These are phyloP conservation scores for Helogale parvula DNA, from an alignment of 2,113 vertebrate species.

Conservation along the genomic window DNA sequence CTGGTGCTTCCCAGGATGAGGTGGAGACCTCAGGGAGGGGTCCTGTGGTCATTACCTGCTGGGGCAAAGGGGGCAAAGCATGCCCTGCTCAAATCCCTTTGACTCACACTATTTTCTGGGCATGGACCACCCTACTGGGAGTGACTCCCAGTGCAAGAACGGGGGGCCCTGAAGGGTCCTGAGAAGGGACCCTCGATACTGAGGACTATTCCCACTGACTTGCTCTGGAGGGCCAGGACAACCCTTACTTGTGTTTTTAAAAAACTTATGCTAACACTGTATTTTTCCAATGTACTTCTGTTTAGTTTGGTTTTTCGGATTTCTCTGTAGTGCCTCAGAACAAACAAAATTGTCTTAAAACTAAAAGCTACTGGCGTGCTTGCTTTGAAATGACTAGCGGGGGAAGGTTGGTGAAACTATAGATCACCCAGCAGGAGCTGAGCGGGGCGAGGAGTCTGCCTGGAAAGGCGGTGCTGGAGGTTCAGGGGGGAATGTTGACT, in stretches of 20 bases:
- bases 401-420: neutral
- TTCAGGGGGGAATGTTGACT: neutral
- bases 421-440: neutral
- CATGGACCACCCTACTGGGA: neutral
- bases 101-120: neutral
- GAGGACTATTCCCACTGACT: neutral
- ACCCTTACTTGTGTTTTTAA: neutral
- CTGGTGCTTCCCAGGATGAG: neutral
- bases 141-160: neutral
- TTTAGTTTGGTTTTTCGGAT: neutral
- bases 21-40: neutral
- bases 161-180: neutral
- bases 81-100: too few relatives aligned
- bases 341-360: neutral
- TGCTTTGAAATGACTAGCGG: neutral
- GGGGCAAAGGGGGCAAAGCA: neutral
- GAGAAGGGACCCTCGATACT: neutral
- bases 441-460: neutral
- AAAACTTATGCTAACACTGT: neutral
- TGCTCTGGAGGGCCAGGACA: neutral
- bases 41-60: neutral
- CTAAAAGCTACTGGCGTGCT: neutral
- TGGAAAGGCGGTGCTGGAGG: accelerated
- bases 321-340: neutral
- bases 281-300: neutral